phyloP scores from a whole-genome alignment of 2,113 vertebrate genomes.

The Oryctolagus cuniculus region mOryCun1.1 NC_091436.1:19046501-19047000 shows the following conservation, averaged over 20 bases:
- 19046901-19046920: background rate
- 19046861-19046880: background rate
- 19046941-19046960: background rate
- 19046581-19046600: too few relatives aligned
- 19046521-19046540: too few relatives aligned
- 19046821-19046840: background rate
- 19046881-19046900: background rate
- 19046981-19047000: background rate
- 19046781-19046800: background rate
- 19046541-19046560: too few relatives aligned
- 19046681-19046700: constrained; percentile 22
- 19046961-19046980: background rate
- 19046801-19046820: background rate
- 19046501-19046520: too few relatives aligned
- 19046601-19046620: too few relatives aligned
- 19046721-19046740: too few relatives aligned
- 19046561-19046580: too few relatives aligned
- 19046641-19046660: constrained; percentile 1
- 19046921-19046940: background rate
- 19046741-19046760: background rate
- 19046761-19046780: background rate
- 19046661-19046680: fast-evolving
- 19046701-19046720: background rate
- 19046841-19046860: background rate
- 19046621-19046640: too few relatives aligned